Evolutionary conservation across 2,113 vertebrate species (phyloP), one percentile per base, ranked within the genome.

Genomic region (Zingel zingel): DNA sequence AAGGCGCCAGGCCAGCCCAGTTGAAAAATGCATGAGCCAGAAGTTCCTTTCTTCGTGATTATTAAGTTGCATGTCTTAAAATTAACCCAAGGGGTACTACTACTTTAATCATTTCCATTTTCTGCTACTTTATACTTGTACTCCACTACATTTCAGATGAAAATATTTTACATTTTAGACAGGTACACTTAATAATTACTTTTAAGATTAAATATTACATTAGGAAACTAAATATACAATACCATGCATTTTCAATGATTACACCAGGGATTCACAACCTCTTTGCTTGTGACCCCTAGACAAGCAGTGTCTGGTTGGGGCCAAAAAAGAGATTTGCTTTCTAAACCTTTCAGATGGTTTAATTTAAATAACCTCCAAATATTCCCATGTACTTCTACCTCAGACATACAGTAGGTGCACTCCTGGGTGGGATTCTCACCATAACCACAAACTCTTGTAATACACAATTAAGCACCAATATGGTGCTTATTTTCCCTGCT

Each of bases 371-470:
- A 39, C 45, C n/a, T 57, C 63, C 33, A 45, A 74, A 65, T 57
- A 45, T 53, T 25, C 56, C 64, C 9, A 33, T 72, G 58, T 64
- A 30, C 70, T 33, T 48, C 53, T 61, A 48, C 45, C 59, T 27
- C 5, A 73, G 67, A 57, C 15, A 45, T 39, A 73, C 56, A 57
- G n/a, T 33, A 74, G 73, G 79, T 74, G 65, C 53, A 27, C 77
- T 80, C 57, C 81, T 87, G 83, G 83, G 84, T 87, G 78, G 84
- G 82, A 88, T 88, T 89, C 74, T 63, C 45, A 61, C 56, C 62
- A 71, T 8, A 39, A 88, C 91, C 88, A 62, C 88, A 90, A 79
- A 87, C 47, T 47, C 86, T 79, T 81, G 85, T 91, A 94, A 94
- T 91, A 75, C 45, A 65, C 47, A 74, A 90, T 93, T 87, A 90